Base-by-base conservation (phyloP, 2,113 vertebrate species). In the Podarcis muralis region DNA sequence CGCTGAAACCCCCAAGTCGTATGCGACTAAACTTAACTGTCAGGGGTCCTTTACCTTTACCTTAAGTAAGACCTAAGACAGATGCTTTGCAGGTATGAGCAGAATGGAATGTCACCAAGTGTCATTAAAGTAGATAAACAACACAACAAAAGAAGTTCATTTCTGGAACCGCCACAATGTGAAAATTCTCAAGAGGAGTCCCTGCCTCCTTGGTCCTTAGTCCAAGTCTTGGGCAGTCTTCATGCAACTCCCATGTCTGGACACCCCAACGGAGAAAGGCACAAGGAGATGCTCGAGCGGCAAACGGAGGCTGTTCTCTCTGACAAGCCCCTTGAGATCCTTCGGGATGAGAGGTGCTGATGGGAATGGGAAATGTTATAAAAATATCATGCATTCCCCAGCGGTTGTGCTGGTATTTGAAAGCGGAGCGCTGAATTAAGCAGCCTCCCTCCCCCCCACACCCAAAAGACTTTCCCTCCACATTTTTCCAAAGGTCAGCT, bases 321-420 rank as follows among this genome's bases (percentile, higher is more conserved):
- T 74, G 68, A 82, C 66, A 25, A 59, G 43, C 66, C 85, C 32
- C 83, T 72, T 1, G 81, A 80, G 76, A 48, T 35, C 13, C 74
- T 81, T 66, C 77, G 32, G 66, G 85, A 72, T 87, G 81, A 87
- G 66, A 84, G 86, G 86, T 80, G 77, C n/a, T 30, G 59, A 68
- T 30, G 57, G 82, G 69, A 84, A 81, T 40, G 76, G 81, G 77
- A 66, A 90, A 90, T 79, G 85, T 89, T 89, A 86, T 85, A 71
- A 85, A 78, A 78, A 77, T 84, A 87, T n/a, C 82, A 87, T 40
- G 74, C 75, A 23, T 74, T 75, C 86, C 68, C 86, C 77, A 71
- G 57, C 6, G 86, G 22, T 43, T 25, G 32, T 68, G 68, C 76
- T 87, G 57, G 76, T 87, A 84, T 87, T 84, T 84, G 76, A 80